These are phyloP conservation scores for Mystacornis crossleyi DNA, from an alignment of 2,113 vertebrate genomes.

Conservation along the genomic window DNA sequence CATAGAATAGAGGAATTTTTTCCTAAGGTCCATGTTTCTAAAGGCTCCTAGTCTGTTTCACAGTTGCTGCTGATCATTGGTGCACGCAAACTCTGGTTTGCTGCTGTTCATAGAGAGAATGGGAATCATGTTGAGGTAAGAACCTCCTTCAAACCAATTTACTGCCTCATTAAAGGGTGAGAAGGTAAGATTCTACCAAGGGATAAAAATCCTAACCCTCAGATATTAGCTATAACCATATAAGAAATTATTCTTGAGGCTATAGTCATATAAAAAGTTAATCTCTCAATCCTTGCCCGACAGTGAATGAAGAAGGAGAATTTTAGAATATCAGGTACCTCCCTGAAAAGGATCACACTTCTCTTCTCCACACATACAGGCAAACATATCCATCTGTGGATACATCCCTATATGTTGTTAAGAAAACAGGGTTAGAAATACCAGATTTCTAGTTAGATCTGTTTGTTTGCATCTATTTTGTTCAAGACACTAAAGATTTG, in stretches of 20 bases:
- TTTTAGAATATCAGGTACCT: background rate
- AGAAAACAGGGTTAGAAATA: background rate
- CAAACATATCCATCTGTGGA: background rate
- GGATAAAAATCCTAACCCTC: background rate
- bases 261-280: background rate
- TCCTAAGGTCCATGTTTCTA: background rate
- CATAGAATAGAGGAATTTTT: background rate
- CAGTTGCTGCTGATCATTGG: background rate
- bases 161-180: background rate
- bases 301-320: background rate
- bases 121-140: background rate
- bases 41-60: background rate
- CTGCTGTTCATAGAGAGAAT: background rate
- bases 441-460: background rate
- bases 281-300: background rate
- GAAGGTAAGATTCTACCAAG: background rate
- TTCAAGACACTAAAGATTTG: background rate
- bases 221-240: background rate
- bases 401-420: rapidly evolving
- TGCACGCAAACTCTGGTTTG: background rate
- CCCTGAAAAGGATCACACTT: background rate
- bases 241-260: background rate
- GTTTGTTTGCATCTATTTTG: background rate
- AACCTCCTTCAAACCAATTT: background rate
- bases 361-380: background rate